These are phyloP conservation scores for Bufo gargarizans DNA, from an alignment of 2,113 vertebrate genomes.

Conservation along the genomic window DNA sequence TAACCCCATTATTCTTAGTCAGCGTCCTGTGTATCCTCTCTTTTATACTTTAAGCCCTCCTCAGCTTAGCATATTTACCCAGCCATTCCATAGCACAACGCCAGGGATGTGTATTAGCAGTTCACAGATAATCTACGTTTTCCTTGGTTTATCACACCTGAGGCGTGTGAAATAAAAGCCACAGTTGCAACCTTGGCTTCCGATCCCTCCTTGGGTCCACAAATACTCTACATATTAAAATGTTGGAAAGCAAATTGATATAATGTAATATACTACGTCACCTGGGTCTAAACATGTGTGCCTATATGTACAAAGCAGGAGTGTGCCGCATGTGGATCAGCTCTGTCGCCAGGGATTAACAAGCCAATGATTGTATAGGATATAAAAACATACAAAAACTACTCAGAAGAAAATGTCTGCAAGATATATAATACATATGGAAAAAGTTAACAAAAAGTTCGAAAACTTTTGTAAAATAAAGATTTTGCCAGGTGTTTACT, in stretches of 20 bases:
- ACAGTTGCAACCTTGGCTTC: not conserved
- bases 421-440: too few relatives aligned
- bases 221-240: not conserved
- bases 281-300: too few relatives aligned
- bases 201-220: not conserved
- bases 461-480: too few relatives aligned
- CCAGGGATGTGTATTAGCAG: slow-evolving; percentile 27
- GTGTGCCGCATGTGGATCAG: too few relatives aligned
- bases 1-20: slow-evolving; percentile 47
- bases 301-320: not conserved
- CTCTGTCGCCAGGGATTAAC: too few relatives aligned
- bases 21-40: slow-evolving; percentile 25
- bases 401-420: too few relatives aligned
- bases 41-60: slow-evolving; percentile 38
- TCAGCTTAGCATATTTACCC: slow-evolving; percentile 41
- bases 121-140: slow-evolving; percentile 31
- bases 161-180: slow-evolving; percentile 30
- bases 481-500: too few relatives aligned
- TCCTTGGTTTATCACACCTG: not conserved
- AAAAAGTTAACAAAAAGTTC: too few relatives aligned
- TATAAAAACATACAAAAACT: too few relatives aligned
- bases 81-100: slow-evolving; percentile 18
- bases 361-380: too few relatives aligned
- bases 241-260: not conserved
- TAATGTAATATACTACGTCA: not conserved